Base-by-base conservation (phyloP, 2,113 vertebrate genomes). In the Plestiodon gilberti region DNA sequence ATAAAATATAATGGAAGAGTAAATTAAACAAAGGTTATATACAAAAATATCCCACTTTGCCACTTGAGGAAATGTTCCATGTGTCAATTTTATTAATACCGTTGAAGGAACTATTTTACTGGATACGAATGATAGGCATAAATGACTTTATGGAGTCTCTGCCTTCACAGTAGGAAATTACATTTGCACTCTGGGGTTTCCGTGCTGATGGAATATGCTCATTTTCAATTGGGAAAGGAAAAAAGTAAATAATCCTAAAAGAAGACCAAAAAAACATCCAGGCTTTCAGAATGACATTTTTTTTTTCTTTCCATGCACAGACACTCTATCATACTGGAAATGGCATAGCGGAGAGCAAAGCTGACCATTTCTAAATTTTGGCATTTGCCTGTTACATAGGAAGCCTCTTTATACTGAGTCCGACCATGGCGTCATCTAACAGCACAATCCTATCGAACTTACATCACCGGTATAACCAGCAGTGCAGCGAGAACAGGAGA, bases 41-140 rank as follows among this genome's bases (percentile, higher is more conserved):
- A 55, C 57, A 93, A 85, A 92, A 95, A 91, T 87, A 88, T 86
- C 59, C 65, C 85, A 65, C 35, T 93, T 92, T 93, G 80, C 90
- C 88, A 91, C 89, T 91, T 93, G 87, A 94, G 83, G 81, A 94
- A 95, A 92, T 88, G 83, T 88, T 92, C 11, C 4, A 87, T 52
- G 74, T 93, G 89, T 92, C 95, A 85, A 43, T 94, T 96, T 95
- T 95, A 94, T 93, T 92, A 95, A 96, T 88, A 40, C 14, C n/a
- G 33, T 55, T 82, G 78, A 90, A 90, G 83, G 76, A 91, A 86
- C 67, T 89, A 82, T 83, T 96, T 94, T 90, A 48, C 81, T 87
- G 78, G 67, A 52, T 88, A 40, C 62, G 79, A 95, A 84, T 88
- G 82, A 89, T 80, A 87, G 92, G 85, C 89, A 61, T 62, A 20